These are phyloP conservation scores for Zaprionus gabonicus DNA, from an alignment of 1,140 invertebrate genomes.

Conservation along the genomic window DNA sequence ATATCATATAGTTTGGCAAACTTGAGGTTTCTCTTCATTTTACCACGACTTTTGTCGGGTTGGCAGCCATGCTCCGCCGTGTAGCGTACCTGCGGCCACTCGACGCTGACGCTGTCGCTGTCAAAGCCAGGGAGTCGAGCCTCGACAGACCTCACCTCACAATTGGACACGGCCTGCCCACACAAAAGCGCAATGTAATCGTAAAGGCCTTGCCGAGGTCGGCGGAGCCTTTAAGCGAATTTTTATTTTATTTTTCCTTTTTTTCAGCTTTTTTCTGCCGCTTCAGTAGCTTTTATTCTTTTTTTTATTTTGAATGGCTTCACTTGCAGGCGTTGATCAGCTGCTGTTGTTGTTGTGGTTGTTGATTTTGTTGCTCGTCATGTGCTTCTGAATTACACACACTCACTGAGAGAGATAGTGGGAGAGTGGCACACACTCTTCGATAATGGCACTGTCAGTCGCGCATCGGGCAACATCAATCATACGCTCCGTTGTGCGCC, in stretches of 20 bases:
- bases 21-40: not conserved
- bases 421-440: conserved; percentile 36
- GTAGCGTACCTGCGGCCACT: conserved; percentile 36
- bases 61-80: conserved; percentile 28
- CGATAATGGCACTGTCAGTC: conserved; percentile 71
- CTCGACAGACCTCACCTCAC: not conserved
- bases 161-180: conserved; percentile 10
- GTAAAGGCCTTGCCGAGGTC: not conserved
- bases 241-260: conserved; percentile 12
- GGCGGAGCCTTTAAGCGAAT: conserved; percentile 7
- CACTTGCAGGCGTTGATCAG: conserved; percentile 26
- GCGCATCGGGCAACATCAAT: conserved; percentile 74
- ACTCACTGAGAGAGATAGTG: conserved; percentile 11
- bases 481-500: conserved; percentile 65
- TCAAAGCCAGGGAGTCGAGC: conserved; percentile 15
- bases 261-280: not conserved
- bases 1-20: not conserved
- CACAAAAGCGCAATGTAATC: conserved; percentile 23
- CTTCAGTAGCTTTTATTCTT: not conserved
- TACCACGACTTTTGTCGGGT: not conserved
- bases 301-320: conserved; percentile 8
- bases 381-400: conserved; percentile 37
- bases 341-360: conserved; percentile 38
- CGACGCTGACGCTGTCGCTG: conserved; percentile 32
- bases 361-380: conserved; percentile 45